Conservation (phyloP, 2,888 invertebrate genomes). For the Cosmopolites sordidus region DNA sequence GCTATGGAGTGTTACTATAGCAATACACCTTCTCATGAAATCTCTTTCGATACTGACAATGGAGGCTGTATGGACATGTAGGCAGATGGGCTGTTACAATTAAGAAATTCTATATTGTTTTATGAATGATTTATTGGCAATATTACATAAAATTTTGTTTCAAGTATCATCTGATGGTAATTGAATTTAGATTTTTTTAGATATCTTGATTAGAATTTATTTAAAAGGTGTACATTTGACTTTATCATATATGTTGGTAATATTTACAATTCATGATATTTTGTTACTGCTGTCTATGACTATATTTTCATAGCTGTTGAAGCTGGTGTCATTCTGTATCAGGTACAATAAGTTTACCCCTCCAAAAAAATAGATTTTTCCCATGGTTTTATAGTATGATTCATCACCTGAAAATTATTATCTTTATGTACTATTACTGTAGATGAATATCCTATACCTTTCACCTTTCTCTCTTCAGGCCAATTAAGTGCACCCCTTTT, state of each 20-base stretch:
- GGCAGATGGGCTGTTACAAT: slow-evolving; percentile 21
- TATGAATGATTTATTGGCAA: too few relatives aligned
- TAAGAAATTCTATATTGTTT: slow-evolving; percentile 20
- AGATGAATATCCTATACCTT: slow-evolving; percentile 21
- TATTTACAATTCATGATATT: too few relatives aligned
- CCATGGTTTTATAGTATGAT: slow-evolving; percentile 20
- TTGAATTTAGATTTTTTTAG: too few relatives aligned
- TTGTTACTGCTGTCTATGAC: too few relatives aligned
- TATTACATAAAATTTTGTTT: too few relatives aligned
- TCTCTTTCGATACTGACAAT: slow-evolving; percentile 23
- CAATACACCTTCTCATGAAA: slow-evolving; percentile 42
- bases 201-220: too few relatives aligned
- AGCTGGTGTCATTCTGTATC: slow-evolving; percentile 24
- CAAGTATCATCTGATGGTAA: too few relatives aligned
- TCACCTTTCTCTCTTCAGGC: slow-evolving; percentile 16
- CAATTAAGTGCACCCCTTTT: slow-evolving; percentile 27
- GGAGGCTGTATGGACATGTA: slow-evolving; percentile 23
- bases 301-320: too few relatives aligned
- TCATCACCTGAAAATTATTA: slow-evolving; percentile 18
- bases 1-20: slow-evolving; percentile 45
- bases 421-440: slow-evolving; percentile 19
- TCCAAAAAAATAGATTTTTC: slow-evolving; percentile 13
- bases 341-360: slow-evolving; percentile 15
- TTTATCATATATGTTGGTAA: too few relatives aligned
- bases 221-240: too few relatives aligned